Evolutionary conservation across 1,140 invertebrate species (phyloP).

Genomic region (Lamellibrachia luymesi): DNA sequence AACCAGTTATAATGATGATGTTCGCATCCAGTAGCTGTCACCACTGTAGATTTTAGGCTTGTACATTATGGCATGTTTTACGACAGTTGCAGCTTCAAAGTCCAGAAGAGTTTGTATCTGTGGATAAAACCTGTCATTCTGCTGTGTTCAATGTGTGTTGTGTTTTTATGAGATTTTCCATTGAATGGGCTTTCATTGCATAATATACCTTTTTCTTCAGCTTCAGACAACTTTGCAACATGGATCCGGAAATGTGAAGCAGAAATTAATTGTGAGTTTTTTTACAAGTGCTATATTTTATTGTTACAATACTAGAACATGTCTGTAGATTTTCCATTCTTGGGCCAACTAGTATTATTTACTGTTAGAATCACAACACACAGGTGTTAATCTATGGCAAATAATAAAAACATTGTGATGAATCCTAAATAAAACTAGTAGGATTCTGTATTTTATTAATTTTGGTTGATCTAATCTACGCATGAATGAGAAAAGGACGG

Average conservation of each 20-base stretch:
- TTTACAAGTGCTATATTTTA: not conserved
- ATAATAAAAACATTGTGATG: not conserved
- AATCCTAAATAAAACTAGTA: not conserved
- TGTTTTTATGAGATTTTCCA: not conserved
- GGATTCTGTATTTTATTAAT: not conserved
- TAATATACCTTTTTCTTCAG: not conserved
- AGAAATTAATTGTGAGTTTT: constrained; percentile 13
- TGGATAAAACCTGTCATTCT: too few relatives aligned
- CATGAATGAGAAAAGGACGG: too few relatives aligned
- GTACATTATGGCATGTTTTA: too few relatives aligned
- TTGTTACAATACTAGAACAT: not conserved
- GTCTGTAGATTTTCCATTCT: not conserved
- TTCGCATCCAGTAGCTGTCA: too few relatives aligned
- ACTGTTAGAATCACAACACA: not conserved
- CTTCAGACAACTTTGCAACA: not conserved
- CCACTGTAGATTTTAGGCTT: too few relatives aligned
- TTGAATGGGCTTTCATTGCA: not conserved
- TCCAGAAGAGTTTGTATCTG: too few relatives aligned
- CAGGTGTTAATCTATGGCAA: not conserved
- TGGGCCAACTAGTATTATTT: not conserved
- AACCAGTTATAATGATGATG: too few relatives aligned
- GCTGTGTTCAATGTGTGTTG: too few relatives aligned
- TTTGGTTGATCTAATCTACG: too few relatives aligned
- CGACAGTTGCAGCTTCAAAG: too few relatives aligned
- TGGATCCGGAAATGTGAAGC: constrained; percentile 18